Conservation (phyloP, 2,797 vertebrate genomes). For the Lemur catta region DNA sequence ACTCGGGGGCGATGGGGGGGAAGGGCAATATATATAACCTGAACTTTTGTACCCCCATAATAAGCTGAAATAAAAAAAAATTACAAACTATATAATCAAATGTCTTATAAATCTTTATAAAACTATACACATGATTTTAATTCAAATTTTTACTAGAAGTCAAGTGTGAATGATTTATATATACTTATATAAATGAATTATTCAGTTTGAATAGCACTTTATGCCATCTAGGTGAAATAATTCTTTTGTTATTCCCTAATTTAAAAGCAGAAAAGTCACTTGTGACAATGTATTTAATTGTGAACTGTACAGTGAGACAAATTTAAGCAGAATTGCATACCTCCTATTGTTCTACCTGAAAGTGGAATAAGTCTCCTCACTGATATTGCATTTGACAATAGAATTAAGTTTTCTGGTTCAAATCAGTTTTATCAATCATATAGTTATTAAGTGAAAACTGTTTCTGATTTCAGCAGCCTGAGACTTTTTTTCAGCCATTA, state of each 20-base stretch:
- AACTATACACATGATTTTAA: not conserved
- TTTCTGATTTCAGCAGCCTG: constrained; percentile 17
- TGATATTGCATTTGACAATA: not conserved
- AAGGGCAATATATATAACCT: too few species aligned
- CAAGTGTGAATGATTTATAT: not conserved
- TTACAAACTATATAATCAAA: not conserved
- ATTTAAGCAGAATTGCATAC: constrained; percentile 33
- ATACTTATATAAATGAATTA: not conserved
- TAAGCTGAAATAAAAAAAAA: too few species aligned
- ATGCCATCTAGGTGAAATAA: not conserved
- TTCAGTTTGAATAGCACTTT: constrained; percentile 25
- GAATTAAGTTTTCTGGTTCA: constrained; percentile 55
- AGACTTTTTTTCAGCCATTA: not conserved
- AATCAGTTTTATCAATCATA: constrained; percentile 37
- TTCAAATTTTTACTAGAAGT: not conserved
- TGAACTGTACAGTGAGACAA: constrained; percentile 7
- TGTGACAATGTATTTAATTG: constrained; percentile 43
- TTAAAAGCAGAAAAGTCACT: constrained; percentile 26
- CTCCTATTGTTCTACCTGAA: constrained; percentile 42
- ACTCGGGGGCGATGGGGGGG: too few species aligned
- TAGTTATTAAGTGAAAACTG: constrained; percentile 3
- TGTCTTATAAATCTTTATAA: not conserved
- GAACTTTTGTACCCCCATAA: too few species aligned
- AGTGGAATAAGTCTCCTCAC: not conserved
- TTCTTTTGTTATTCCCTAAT: constrained; percentile 28